Evolutionary conservation across 2,888 invertebrate species (phyloP).

Genomic region (Norana najaformis): DNA sequence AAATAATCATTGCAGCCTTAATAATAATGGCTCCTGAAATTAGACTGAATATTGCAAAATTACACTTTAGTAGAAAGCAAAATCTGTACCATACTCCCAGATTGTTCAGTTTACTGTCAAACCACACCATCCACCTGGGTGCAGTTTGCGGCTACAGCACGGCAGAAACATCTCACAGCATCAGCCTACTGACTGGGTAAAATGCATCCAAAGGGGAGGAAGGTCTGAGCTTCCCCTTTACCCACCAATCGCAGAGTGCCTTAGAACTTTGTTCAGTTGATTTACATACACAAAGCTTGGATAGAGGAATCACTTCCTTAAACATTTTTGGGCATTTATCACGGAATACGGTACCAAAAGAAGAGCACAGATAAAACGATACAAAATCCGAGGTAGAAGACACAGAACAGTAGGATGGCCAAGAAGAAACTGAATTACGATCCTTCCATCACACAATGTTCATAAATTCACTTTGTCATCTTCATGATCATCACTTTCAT

Average conservation of each 20-base stretch:
- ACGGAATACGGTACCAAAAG: neutral
- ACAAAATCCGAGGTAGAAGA: neutral
- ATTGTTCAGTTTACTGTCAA: neutral
- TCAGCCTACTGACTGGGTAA: neutral
- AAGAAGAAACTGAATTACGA: neutral
- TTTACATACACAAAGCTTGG: neutral
- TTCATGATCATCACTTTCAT: neutral
- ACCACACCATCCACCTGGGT: neutral
- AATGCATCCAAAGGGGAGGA: neutral
- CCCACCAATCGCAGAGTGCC: neutral
- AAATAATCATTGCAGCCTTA: no score
- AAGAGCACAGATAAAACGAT: neutral
- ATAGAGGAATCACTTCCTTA: neutral
- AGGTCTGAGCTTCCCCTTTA: neutral
- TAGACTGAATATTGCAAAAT: neutral
- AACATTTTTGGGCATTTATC: neutral
- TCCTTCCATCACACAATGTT: neutral
- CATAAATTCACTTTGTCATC: neutral
- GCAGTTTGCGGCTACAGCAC: neutral
- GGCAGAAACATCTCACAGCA: neutral
- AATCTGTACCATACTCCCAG: neutral
- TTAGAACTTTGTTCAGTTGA: neutral
- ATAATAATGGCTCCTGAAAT: neutral
- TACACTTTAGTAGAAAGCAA: neutral
- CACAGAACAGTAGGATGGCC: neutral